phyloP scores from a whole-genome alignment of 2,888 invertebrate species.

The Drosophila meridionalis region DNA sequence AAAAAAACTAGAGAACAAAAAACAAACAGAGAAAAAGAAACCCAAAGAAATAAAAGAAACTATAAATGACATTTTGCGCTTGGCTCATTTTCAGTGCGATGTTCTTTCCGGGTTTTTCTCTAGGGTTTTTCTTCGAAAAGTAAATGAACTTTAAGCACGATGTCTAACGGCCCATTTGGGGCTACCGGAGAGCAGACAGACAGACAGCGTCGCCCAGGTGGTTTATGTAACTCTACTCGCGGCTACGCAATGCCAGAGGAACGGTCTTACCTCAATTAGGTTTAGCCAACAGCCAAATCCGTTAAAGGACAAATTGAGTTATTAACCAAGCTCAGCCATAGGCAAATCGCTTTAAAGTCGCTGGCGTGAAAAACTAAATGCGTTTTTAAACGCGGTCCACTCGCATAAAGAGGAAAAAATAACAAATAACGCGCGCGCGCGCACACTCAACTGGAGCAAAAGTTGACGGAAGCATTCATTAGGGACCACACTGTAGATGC shows the following conservation, averaged over 20 bases:
- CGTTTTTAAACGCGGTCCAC: slow-evolving; percentile 53
- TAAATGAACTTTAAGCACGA: slow-evolving; percentile 69
- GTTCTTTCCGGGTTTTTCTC: slow-evolving; percentile 50
- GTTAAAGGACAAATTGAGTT: slow-evolving; percentile 60
- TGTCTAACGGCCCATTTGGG: slow-evolving; percentile 60
- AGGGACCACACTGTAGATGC: slow-evolving; percentile 46
- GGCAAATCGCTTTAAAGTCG: slow-evolving; percentile 30
- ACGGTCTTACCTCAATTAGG: slow-evolving; percentile 49
- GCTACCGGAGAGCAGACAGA: slow-evolving; percentile 1
- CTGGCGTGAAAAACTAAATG: slow-evolving; percentile 49
- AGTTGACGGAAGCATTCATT: slow-evolving; percentile 57
- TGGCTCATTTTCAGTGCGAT: slow-evolving; percentile 21
- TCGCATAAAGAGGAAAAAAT: neutral
- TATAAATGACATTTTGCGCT: slow-evolving; percentile 58
- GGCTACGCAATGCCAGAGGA: slow-evolving; percentile 31
- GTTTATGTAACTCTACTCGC: slow-evolving; percentile 6
- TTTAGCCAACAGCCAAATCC: slow-evolving; percentile 25
- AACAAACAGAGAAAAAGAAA: slow-evolving; percentile 23
- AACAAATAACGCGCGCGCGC: slow-evolving; percentile 2
- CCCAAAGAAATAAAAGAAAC: slow-evolving; percentile 38
- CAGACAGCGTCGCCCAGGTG: slow-evolving; percentile 30
- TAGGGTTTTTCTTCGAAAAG: slow-evolving; percentile 67
- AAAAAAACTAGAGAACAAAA: slow-evolving; percentile 8
- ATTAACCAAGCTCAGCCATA: slow-evolving; percentile 30
- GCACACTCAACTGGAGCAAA: slow-evolving; percentile 37